These are phyloP conservation scores for Hydropotes inermis DNA, from an alignment of 2,113 vertebrate species.

Conservation along the genomic window DNA sequence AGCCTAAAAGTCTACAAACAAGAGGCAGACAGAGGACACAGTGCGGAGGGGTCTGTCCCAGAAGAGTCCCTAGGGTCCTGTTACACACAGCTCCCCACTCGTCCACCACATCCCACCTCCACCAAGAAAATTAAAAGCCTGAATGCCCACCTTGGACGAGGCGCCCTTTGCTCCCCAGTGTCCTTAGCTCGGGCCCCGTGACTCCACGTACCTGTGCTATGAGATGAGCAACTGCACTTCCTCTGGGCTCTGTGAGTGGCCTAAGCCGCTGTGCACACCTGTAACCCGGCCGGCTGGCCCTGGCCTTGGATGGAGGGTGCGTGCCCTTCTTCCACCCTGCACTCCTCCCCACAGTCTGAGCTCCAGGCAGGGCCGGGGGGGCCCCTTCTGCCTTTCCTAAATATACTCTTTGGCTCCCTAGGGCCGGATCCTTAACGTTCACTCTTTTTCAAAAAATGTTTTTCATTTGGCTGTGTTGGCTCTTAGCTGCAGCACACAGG, in stretches of 20 bases:
- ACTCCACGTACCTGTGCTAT: background rate
- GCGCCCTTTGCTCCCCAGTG: fast-evolving
- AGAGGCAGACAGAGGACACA: background rate
- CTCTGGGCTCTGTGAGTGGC: background rate
- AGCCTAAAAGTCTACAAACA: background rate
- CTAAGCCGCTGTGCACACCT: background rate
- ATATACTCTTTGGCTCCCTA: background rate
- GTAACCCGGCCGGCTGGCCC: background rate
- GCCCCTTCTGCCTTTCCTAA: background rate
- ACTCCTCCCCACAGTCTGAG: background rate
- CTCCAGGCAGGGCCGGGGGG: background rate
- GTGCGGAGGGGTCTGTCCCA: background rate
- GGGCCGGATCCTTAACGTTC: background rate
- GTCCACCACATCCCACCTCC: background rate
- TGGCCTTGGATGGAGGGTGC: background rate
- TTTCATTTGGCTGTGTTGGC: background rate
- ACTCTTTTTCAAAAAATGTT: background rate
- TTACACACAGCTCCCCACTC: background rate
- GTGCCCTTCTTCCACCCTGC: fast-evolving
- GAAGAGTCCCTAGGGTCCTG: background rate
- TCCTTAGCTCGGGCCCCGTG: background rate
- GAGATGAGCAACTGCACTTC: background rate
- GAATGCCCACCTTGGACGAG: background rate
- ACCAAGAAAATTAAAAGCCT: background rate
- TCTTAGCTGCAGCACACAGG: background rate